Percentiles rank a stretch among this genome's conserved stretches.
These are phyloP conservation scores for Piprites chloris DNA, from an alignment of 2,113 vertebrate genomes.

Conservation along the genomic window DNA sequence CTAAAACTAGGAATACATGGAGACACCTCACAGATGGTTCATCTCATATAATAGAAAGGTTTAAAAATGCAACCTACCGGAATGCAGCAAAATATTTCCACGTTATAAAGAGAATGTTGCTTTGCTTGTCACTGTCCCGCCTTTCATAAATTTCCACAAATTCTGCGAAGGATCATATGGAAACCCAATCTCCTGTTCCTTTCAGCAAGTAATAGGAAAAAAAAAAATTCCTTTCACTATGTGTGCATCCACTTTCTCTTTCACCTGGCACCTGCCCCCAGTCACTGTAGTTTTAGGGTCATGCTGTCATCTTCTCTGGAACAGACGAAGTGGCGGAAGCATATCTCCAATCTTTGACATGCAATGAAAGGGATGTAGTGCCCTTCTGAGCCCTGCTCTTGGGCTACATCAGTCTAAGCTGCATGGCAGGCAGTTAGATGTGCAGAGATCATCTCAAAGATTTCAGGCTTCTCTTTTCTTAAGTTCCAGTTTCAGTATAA, in stretches of 20 bases:
- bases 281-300: background rate
- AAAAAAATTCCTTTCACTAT: background rate
- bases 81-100: background rate
- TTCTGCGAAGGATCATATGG: background rate
- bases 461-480: background rate
- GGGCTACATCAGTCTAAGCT: background rate
- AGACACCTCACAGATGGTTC: background rate
- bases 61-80: background rate
- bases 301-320: background rate
- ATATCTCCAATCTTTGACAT: background rate
- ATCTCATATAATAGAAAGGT: background rate
- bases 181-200: background rate
- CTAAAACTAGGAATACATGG: background rate
- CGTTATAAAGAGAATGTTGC: background rate
- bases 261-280: background rate
- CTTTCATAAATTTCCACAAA: background rate
- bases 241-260: background rate
- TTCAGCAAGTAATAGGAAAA: background rate
- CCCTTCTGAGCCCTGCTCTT: background rate
- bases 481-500: background rate
- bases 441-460: background rate
- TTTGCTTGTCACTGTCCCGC: background rate
- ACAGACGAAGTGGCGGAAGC: fast-evolving
- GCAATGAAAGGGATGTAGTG: background rate
- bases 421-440: background rate